Evolutionary conservation across 1,140 invertebrate genomes (phyloP), one percentile per base, ranked within the genome.

Genomic region (Hyles euphorbiae): DNA sequence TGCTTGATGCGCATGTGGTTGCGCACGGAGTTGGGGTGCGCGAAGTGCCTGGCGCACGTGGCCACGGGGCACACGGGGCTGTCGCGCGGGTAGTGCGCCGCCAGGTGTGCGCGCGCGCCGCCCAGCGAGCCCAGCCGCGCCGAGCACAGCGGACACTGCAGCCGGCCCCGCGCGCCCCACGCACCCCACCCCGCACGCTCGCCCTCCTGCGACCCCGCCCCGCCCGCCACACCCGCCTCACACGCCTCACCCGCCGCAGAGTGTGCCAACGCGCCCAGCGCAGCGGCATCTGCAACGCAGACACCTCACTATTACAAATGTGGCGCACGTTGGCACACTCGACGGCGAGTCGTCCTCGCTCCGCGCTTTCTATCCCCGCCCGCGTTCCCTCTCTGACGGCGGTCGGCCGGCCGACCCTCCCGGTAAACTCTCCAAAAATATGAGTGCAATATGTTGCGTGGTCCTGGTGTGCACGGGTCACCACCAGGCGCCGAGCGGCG

Each of bases 1-100:
- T 95, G 95, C 83, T 95, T 96, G 62, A 94, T 91, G 61, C 94
- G 90, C 94, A 96, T 95, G 82, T 96, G 94, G 83, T 96, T 96
- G 63, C 94, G 91, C 40, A 95, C 94, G 45, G 94, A 95, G 83
- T 95, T 96, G 5, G 94, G 94, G 86, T 96, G 94, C 45, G 93
- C 91, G 83, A 95, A 95, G 58, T 91, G 91, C 64, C 94, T 91
- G 44, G 92, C 92, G 78, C 95, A 96, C 52, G 92, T 89, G 32
- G 91, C 87, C 43, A 96, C 94, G 6, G 94, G 94, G 87, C 95
- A 95, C 45, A 92, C 91, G 44, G 94, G 93, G 81, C 94, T 95
- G 83, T 95, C 94, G 64, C 94, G 91, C 5, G 95, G 95, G 87
- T 95, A 96, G 83, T 96, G 95, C 56, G 93, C 91, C 68, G 94